Base-by-base conservation (phyloP, 2,113 vertebrate species). In the Siphamia tubifer region DNA sequence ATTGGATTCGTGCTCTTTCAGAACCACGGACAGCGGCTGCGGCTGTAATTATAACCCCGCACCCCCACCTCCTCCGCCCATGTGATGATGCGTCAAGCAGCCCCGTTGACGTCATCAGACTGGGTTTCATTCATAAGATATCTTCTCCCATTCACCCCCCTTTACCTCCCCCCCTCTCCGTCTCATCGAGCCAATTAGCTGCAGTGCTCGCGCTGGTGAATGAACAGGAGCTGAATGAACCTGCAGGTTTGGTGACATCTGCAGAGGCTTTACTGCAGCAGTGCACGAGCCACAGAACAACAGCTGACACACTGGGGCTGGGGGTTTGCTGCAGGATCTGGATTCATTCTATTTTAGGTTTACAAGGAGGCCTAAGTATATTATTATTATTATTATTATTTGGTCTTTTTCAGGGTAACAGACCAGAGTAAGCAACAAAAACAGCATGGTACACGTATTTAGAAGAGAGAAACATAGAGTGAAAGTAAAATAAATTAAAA, bases 101-200 rank as follows among this genome's bases (percentile, higher is more conserved):
- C 53, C 42, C 77, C 54, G 81, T 87, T 90, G 86, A 90, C 88
- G 88, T 90, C 82, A 87, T 38, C 35, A 60, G 49, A 54, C 72
- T 62, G 35, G 20, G 40, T 75, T 85, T 82, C 88, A 85, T 90
- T 87, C 79, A 90, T 75, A 77, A 83, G 70, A 78, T 78, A 78
- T 55, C 15, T 48, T 48, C 36, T 21, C 35, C 31, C 49, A 19
- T 4, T 4, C 34, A 9, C 31, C 32, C 20, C 15, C 62, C 55
- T 16, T 39, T 15, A 8, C 40, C 5, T 7, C 12, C 34, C 2
- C 13, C 43, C 15, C 8, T 16, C 30, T n/a, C 20, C 19, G 2
- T 45, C 42, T 13, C 9, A 8, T 13, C 20, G 28, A 36, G 61
- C 64, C 72, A 75, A 77, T 78, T 74, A 79, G 57, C 60, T 71